These are phyloP conservation scores for Itoplectis maculator DNA, from an alignment of 2,888 invertebrate species.

Conservation along the genomic window DNA sequence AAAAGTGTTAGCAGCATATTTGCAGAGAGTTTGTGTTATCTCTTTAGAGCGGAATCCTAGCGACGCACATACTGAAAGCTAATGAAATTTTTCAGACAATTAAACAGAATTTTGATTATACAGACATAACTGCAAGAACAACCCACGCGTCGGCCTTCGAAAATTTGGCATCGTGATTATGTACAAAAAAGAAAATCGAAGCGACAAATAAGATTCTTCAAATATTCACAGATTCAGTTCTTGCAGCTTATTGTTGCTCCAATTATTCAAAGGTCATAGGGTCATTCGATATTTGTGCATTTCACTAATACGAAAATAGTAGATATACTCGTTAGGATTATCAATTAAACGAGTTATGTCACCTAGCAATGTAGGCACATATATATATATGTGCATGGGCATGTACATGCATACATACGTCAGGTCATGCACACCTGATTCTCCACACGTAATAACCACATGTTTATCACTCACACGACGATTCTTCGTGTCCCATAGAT, in stretches of 20 bases:
- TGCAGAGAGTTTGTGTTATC: neutral
- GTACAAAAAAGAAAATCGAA: neutral
- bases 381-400: constrained; percentile 10
- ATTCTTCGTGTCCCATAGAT: neutral
- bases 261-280: neutral
- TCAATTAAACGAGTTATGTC: constrained; percentile 41
- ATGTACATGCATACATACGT: neutral
- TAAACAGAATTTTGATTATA: neutral
- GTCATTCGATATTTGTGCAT: neutral
- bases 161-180: neutral
- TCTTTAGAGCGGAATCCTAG: constrained; percentile 42
- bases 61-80: constrained; percentile 36
- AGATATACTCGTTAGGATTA: neutral
- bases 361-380: neutral
- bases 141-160: neutral
- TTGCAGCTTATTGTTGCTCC: neutral
- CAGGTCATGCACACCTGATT: neutral
- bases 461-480: constrained; percentile 1
- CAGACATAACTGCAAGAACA: too few relatives aligned
- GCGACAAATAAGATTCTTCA: neutral
- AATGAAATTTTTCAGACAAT: neutral
- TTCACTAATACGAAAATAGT: neutral
- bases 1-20: constrained; percentile 92
- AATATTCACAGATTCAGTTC: neutral
- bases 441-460: constrained; percentile 15